Evolutionary conservation across 2,797 vertebrate species (phyloP).

Genomic region (Lacerta viridis): DNA sequence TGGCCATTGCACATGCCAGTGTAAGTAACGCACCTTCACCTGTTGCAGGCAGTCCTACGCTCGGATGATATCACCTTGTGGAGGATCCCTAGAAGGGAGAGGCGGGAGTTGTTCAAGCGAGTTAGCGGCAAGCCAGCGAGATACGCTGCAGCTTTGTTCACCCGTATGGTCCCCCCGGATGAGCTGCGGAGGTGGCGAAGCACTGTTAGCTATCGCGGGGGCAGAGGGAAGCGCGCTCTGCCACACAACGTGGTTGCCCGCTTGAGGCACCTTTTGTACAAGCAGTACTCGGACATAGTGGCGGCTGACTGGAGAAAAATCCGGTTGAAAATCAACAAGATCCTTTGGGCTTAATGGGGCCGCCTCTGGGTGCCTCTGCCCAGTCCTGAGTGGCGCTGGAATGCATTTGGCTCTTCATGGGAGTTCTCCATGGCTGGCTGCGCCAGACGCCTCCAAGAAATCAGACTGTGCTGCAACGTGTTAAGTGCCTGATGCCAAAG

Average conservation of each 20-base stretch:
- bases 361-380: rapidly evolving
- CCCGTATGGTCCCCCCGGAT: slow-evolving; percentile 20
- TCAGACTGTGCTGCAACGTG: rapidly evolving
- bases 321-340: slow-evolving; percentile 17
- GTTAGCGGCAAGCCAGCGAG: slow-evolving; percentile 40
- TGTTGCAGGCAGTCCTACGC: slow-evolving; percentile 29
- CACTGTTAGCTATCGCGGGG: not conserved
- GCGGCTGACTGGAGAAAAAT: slow-evolving; percentile 25
- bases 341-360: slow-evolving; percentile 11
- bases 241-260: not conserved
- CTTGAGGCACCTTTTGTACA: not conserved
- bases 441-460: not conserved
- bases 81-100: slow-evolving; percentile 34
- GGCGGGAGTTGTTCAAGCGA: slow-evolving; percentile 38
- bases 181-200: slow-evolving; percentile 36
- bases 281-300: slow-evolving; percentile 6
- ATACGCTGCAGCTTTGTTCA: slow-evolving; percentile 2
- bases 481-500: not conserved
- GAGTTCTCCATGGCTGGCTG: not conserved
- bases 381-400: rapidly evolving
- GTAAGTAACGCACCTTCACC: slow-evolving; percentile 3
- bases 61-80: slow-evolving; percentile 34
- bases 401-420: not conserved
- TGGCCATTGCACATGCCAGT: not conserved
- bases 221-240: not conserved